Percentiles rank a stretch among this genome's conserved stretches.
phyloP scores from a whole-genome alignment of 1,140 invertebrate genomes.

The Argopecten irradians region DNA sequence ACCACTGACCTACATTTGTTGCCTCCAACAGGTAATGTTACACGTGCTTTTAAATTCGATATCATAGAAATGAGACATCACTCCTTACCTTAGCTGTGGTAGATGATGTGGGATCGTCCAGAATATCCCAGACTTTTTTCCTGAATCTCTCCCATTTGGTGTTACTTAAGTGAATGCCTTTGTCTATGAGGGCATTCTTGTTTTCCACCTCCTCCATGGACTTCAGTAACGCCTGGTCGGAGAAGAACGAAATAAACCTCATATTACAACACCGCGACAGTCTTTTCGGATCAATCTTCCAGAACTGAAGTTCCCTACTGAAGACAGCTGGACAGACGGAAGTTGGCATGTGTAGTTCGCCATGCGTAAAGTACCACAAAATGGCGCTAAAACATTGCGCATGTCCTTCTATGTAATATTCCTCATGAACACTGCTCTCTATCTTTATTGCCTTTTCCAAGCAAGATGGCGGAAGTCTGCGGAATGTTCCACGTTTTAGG shows the following conservation, averaged over 20 bases:
- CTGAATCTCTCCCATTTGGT: slow-evolving; percentile 44
- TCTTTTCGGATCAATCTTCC: slow-evolving; percentile 56
- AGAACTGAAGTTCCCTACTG: slow-evolving; percentile 61
- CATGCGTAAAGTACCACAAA: slow-evolving; percentile 59
- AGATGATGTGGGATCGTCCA: slow-evolving; percentile 59
- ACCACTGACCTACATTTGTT: too few species aligned
- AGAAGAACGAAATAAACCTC: slow-evolving; percentile 57
- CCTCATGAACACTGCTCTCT: slow-evolving; percentile 24
- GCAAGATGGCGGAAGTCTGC: slow-evolving; percentile 40
- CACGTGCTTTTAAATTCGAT: too few species aligned
- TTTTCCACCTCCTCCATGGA: slow-evolving; percentile 47
- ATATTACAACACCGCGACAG: slow-evolving; percentile 64
- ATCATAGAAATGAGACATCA: not conserved
- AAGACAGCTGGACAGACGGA: slow-evolving; percentile 58
- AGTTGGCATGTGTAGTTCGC: slow-evolving; percentile 61
- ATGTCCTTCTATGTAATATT: slow-evolving; percentile 43
- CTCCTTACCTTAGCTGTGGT: slow-evolving; percentile 51
- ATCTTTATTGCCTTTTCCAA: slow-evolving; percentile 36
- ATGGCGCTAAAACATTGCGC: slow-evolving; percentile 54
- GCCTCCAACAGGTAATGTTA: too few species aligned
- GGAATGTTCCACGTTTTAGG: slow-evolving; percentile 34
- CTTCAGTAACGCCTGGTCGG: slow-evolving; percentile 58
- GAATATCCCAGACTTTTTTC: slow-evolving; percentile 48
- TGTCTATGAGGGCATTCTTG: slow-evolving; percentile 10
- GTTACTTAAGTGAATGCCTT: slow-evolving; percentile 20